Evolutionary conservation across 2,888 invertebrate species (phyloP), one percentile per base, ranked within the genome.

Genomic region (Drosophila bunnanda): DNA sequence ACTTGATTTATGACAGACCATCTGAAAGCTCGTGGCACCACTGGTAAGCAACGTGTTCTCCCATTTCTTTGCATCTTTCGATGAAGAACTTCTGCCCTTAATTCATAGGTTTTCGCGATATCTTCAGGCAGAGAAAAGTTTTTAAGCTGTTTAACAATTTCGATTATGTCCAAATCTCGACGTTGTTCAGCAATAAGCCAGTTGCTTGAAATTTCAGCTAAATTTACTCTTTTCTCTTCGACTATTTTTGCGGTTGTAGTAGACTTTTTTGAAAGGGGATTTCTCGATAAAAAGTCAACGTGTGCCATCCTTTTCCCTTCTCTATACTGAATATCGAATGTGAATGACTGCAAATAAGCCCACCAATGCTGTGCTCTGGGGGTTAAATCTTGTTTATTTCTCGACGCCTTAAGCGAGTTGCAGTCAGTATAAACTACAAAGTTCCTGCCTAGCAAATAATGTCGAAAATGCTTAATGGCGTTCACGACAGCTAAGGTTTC

Each of bases 31-130:
- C 53, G 62, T 13, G 62, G 34, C 53, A 65, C 66, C 30, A 67
- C 50, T 13, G 43, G 22, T 43, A 22, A 43, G 4, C 43, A 43
- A 13, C 43, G 43, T 6, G 7, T 43, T 43, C 22, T 22, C 13
- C 43, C 43, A 46, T 66, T 66, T 46, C 39, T 66, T 20, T 66
- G 54, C 48, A 43, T 43, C 3, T 43, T 43, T 43, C 22, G 43
- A 53, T 59, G 15, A 50, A 70, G 55, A 53, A 59, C 41, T 54
- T 46, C 65, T 59, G 48, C 56, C 36, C 54, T 59, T 30, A 67
- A n/a, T 36, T 67, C 70, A 55, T 56, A 75, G 39, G 69, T 69
- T 53, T 73, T 74, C 22, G 64, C 65, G 48, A 61, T 39, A 61
- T 74, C 61, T 53, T 58, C 61, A 41, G 46, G 10, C 44, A 67